Evolutionary conservation across 2,113 vertebrate species (phyloP).

Genomic region (Epinephelus fuscoguttatus): DNA sequence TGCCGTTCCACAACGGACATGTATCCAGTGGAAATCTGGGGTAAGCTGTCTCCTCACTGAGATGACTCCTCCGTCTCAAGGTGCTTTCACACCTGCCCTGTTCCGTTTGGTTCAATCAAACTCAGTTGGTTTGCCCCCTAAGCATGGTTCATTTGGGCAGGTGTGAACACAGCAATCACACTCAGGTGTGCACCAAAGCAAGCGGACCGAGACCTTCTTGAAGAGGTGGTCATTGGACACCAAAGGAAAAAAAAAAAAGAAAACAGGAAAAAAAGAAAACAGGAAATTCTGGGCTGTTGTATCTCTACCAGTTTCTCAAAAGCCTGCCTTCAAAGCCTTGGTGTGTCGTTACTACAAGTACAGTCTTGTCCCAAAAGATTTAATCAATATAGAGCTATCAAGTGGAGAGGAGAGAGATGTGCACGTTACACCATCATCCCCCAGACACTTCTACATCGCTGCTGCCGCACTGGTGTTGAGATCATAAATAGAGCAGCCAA

Average conservation of each 20-base stretch:
- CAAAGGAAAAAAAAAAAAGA: background rate
- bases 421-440: conserved; percentile 14
- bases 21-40: too few species aligned
- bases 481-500: conserved; percentile 42
- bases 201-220: too few species aligned
- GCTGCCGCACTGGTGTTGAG: conserved; percentile 7
- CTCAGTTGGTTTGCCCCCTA: too few species aligned
- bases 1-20: too few species aligned
- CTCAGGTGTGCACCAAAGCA: too few species aligned
- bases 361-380: conserved; percentile 38
- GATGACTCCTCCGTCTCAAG: too few species aligned
- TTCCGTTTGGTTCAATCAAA: too few species aligned
- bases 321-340: conserved; percentile 2
- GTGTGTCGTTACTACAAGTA: conserved; percentile 4
- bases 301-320: background rate
- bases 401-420: conserved; percentile 18
- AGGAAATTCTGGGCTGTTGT: background rate
- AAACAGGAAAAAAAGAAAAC: background rate
- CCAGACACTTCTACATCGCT: conserved; percentile 11
- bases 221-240: background rate
- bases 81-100: too few species aligned
- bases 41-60: too few species aligned
- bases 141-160: too few species aligned
- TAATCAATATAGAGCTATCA: conserved; percentile 26
- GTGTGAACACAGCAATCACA: too few species aligned